These are phyloP conservation scores for Gasterosteus nipponicus DNA, from an alignment of 2,113 vertebrate genomes.

Conservation along the genomic window DNA sequence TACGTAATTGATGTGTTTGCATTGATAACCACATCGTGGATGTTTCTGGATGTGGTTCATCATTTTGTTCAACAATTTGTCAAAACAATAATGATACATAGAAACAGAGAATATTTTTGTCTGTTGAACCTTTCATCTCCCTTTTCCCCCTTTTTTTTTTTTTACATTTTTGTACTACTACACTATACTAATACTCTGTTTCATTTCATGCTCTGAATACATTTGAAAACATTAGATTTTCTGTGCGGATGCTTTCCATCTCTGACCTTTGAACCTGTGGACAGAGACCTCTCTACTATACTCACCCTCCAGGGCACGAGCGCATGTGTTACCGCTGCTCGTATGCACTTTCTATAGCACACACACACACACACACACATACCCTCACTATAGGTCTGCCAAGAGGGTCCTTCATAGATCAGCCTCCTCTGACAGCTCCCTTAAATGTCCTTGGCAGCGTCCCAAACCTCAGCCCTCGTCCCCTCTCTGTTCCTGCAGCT, in stretches of 20 bases:
- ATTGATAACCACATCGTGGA: neutral
- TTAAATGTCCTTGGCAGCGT: constrained; percentile 84
- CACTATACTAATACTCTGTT: constrained; percentile 12
- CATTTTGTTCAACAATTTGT: neutral
- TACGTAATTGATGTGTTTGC: neutral
- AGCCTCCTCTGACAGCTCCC: constrained; percentile 79
- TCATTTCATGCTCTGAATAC: constrained; percentile 25
- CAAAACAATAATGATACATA: neutral
- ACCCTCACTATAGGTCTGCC: constrained; percentile 63
- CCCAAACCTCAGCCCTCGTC: constrained; percentile 55
- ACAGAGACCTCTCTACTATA: constrained; percentile 30
- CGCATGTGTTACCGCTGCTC: constrained; percentile 51
- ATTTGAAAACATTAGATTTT: constrained; percentile 57
- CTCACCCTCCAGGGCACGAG: constrained; percentile 32
- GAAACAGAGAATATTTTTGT: neutral
- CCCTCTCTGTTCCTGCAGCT: constrained; percentile 63
- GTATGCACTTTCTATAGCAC: neutral
- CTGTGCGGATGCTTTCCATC: constrained; percentile 52
- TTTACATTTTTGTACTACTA: neutral
- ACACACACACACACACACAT: constrained; percentile 19
- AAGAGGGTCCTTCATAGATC: constrained; percentile 78
- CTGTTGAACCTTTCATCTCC: constrained; percentile 18
- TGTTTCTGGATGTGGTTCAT: neutral
- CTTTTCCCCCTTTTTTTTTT: neutral
- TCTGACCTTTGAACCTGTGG: constrained; percentile 58